Percentiles rank a stretch among this genome's conserved stretches.
Evolutionary conservation across 2,797 vertebrate species (phyloP).

Genomic region (Poecilia gillii): DNA sequence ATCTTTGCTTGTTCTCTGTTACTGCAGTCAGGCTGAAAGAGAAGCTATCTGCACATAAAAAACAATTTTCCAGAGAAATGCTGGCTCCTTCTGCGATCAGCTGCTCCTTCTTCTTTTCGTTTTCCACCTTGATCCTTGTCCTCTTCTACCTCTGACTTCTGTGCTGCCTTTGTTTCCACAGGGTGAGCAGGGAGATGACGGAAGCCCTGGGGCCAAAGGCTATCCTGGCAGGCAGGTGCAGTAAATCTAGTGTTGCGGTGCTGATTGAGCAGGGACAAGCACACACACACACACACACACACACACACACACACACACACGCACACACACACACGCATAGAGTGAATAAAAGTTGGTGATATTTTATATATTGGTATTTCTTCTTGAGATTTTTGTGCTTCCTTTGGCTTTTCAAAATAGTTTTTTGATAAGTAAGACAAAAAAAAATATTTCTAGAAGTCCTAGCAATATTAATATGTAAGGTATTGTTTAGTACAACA

Average conservation of each 20-base stretch:
- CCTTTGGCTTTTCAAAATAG: neutral
- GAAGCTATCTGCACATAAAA: constrained; percentile 28
- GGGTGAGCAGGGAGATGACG: constrained; percentile 89
- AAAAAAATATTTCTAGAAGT: neutral
- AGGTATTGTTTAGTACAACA: neutral
- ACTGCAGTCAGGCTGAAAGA: constrained; percentile 19
- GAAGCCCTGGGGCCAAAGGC: constrained; percentile 98
- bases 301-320: constrained; percentile 12
- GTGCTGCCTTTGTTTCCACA: constrained; percentile 73
- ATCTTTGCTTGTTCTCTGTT: constrained; percentile 1
- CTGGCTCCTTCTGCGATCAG: constrained; percentile 19
- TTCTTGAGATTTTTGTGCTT: neutral
- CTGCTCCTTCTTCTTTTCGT: constrained; percentile 16
- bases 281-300: constrained; percentile 16
- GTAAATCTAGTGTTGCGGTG: constrained; percentile 92
- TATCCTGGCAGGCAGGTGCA: constrained; percentile 99
- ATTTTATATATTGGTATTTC: neutral
- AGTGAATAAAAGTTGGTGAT: neutral
- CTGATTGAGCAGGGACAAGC: constrained; percentile 64
- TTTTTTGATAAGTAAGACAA: neutral
- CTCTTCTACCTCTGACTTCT: constrained; percentile 54
- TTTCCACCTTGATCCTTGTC: neutral
- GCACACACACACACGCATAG: constrained; percentile 18
- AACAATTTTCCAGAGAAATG: neutral
- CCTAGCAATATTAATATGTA: neutral